Evolutionary conservation across 1,140 invertebrate species (phyloP), one percentile per base, ranked within the genome.

Genomic region (Nomia melanderi): DNA sequence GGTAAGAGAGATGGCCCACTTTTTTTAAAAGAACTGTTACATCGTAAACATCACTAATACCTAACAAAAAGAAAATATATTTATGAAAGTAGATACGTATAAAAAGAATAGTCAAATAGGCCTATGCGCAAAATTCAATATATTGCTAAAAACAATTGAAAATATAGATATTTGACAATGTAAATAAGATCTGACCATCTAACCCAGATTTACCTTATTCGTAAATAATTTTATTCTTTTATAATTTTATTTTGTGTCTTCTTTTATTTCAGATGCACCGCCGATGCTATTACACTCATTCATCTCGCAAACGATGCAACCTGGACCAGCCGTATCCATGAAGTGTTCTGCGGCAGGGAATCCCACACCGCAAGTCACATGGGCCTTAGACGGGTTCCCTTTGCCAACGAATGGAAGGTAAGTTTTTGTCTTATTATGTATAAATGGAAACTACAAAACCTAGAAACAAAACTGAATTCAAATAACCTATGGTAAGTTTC

Each of bases 271-370:
- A 97, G 97, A 97, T 92, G 96, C 96, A n/a, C 94, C 96, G 41
- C 97, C 97, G 5, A 94, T 95, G 44, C 92, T 98, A 53, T 92
- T 96, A 20, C 96, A 97, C 88, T 96, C 95, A 72, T 97, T 97
- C 89, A 96, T 96, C 82, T 96, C 97, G 88, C 96, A 97, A 90
- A 97, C 96, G 47, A 91, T 97, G 53, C 96, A 97, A 82, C 96
- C 96, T 1, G 97, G 96, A 20, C 95, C 96, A n/a, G 94, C 95
- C 66, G 95, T 97, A 56, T 97, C 96, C 60, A 91, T 98, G 57
- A 97, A 97, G 90, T 98, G 97, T 90, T 96, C 95, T 41, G 96
- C 96, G 69, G 94, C 96, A 56, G 97, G 97, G 63, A 97, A 97
- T 91, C 97, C 96, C 25, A 97, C 97, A 59, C 97, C 97, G 11